These are phyloP conservation scores for Chloebia gouldiae DNA, from an alignment of 2,113 vertebrate species.

Conservation along the genomic window DNA sequence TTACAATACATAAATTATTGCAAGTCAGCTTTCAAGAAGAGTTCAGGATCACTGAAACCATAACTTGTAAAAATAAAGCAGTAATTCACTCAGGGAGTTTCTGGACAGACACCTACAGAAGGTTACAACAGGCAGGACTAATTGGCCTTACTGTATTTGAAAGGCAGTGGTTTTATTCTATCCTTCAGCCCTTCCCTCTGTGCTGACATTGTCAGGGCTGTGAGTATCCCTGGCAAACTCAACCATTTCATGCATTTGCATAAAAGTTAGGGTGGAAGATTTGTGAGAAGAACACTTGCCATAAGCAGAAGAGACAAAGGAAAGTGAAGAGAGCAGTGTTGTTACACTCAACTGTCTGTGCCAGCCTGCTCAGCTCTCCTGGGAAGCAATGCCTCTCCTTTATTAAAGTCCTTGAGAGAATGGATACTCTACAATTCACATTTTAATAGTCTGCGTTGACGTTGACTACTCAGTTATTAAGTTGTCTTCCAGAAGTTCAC, in stretches of 20 bases:
- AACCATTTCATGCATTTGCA: neutral
- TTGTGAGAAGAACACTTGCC: neutral
- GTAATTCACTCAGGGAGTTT: neutral
- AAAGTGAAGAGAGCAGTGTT: neutral
- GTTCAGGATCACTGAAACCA: neutral
- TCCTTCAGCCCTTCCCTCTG: neutral
- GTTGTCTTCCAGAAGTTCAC: constrained; percentile 38
- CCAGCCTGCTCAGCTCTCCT: neutral
- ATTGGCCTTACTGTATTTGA: neutral
- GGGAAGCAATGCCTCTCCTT: constrained; percentile 11
- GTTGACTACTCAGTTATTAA: constrained; percentile 49
- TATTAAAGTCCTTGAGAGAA: constrained; percentile 23
- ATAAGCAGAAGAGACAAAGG: neutral
- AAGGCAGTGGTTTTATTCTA: neutral
- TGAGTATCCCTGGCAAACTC: neutral
- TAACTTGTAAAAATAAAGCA: neutral
- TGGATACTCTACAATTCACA: constrained; percentile 27
- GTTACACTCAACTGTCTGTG: constrained; percentile 9
- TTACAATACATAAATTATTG: neutral
- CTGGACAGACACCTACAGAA: neutral
- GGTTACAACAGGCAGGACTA: neutral
- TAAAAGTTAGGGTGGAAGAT: neutral
- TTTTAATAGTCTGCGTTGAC: neutral
- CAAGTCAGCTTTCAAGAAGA: neutral
- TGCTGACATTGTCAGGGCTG: neutral